Conservation (phyloP, 2,888 invertebrate genomes). For the Gastrophysa polygoni region DNA sequence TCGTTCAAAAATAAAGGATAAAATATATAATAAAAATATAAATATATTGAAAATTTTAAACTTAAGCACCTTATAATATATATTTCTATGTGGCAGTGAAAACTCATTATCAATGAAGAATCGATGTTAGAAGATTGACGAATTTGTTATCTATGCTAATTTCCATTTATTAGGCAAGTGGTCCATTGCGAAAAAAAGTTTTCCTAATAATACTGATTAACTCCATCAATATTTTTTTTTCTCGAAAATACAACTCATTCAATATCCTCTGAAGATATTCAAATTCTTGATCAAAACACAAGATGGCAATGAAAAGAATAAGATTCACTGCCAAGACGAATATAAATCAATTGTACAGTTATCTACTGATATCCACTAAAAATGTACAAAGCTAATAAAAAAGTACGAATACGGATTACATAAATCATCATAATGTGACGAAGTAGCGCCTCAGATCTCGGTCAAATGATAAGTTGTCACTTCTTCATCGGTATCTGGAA, state of each 20-base stretch:
- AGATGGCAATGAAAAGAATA: not conserved
- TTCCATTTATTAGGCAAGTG: no score
- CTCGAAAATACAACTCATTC: not conserved
- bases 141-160: no score
- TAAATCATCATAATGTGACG: slow-evolving; percentile 22
- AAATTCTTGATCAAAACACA: no score
- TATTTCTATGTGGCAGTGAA: slow-evolving; percentile 36
- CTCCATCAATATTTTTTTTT: not conserved
- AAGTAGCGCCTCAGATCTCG: slow-evolving; percentile 54
- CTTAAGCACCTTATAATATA: slow-evolving; percentile 36
- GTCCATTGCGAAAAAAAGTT: no score
- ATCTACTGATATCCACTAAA: slow-evolving; percentile 29
- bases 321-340: slow-evolving; percentile 1
- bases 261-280: not conserved
- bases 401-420: slow-evolving; percentile 45
- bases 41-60: slow-evolving; percentile 27
- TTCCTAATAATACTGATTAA: not conserved
- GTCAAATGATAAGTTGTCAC: slow-evolving; percentile 62
- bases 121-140: not conserved
- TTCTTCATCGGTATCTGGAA: slow-evolving; percentile 59
- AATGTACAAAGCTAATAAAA: slow-evolving; percentile 51
- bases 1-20: slow-evolving; percentile 22
- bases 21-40: slow-evolving; percentile 36
- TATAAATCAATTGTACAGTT: slow-evolving; percentile 13
- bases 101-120: not conserved